Conservation (phyloP, 2,113 vertebrate species). For the Lophura nycthemera region DNA sequence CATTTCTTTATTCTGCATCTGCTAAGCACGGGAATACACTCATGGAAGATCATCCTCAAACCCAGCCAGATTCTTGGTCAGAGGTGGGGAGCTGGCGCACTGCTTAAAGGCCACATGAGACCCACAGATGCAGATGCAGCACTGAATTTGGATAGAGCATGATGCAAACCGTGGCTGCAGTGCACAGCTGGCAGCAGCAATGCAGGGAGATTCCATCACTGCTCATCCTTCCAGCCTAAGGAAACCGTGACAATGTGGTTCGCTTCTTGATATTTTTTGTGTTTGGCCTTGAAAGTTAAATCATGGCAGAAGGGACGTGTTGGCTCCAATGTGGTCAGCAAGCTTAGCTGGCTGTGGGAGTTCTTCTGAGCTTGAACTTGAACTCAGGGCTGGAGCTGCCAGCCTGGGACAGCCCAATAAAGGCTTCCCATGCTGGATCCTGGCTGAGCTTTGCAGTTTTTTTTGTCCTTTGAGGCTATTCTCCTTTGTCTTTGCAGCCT, state of each 20-base stretch:
- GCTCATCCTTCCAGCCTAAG: neutral
- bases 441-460: neutral
- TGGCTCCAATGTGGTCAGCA: neutral
- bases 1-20: neutral
- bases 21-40: neutral
- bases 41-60: neutral
- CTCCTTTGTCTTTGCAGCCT: slow-evolving; percentile 14
- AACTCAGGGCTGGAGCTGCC: neutral
- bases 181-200: neutral
- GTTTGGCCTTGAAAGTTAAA: neutral
- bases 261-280: neutral
- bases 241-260: fast-evolving
- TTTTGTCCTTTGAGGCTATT: neutral
- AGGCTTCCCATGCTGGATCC: neutral
- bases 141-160: neutral
- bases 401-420: neutral
- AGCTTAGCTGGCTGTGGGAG: neutral
- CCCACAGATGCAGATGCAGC: neutral
- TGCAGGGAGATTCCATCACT: neutral
- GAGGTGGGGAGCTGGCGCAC: neutral
- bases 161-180: fast-evolving
- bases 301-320: fast-evolving
- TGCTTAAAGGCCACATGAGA: neutral
- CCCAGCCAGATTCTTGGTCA: neutral
- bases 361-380: neutral